Conservation (phyloP, 2,888 invertebrate genomes). For the Entomobrya proxima region DNA sequence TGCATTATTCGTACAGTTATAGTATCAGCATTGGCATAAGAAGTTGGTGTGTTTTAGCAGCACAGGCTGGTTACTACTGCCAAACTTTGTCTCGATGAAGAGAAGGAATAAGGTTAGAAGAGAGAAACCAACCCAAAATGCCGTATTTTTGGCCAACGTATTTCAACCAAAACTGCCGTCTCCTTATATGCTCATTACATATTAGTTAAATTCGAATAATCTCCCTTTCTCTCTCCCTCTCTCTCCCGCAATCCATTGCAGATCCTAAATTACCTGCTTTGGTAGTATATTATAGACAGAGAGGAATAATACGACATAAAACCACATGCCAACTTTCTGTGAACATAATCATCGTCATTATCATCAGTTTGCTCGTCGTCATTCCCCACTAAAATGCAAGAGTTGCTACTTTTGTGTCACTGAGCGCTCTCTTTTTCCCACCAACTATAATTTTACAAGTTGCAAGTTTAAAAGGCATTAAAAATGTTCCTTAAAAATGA, state of each 20-base stretch:
- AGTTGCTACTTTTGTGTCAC: neutral
- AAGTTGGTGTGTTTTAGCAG: neutral
- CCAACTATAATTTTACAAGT: constrained; percentile 3
- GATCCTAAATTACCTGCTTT: constrained; percentile 60
- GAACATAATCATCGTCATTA: constrained; percentile 44
- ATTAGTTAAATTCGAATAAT: constrained; percentile 61
- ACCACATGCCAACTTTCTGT: constrained; percentile 47
- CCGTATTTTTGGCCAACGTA: constrained; percentile 13
- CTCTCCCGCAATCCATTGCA: constrained; percentile 31
- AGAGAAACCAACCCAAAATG: neutral
- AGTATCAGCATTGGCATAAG: neutral
- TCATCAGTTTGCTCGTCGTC: constrained; percentile 41
- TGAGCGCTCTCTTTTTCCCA: neutral
- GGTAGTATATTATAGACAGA: constrained; percentile 50
- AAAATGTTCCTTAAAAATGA: too few relatives aligned
- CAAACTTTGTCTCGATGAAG: neutral
- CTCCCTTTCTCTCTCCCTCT: constrained; percentile 3
- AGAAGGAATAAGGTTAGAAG: neutral
- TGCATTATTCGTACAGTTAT: neutral
- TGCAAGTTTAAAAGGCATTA: too few relatives aligned
- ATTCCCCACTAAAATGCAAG: constrained; percentile 3
- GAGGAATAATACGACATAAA: constrained; percentile 31
- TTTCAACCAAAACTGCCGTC: neutral
- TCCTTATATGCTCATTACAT: constrained; percentile 56
- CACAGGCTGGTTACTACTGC: neutral